Evolutionary conservation across 2,113 vertebrate genomes (phyloP).

Genomic region (Xiphias gladius): DNA sequence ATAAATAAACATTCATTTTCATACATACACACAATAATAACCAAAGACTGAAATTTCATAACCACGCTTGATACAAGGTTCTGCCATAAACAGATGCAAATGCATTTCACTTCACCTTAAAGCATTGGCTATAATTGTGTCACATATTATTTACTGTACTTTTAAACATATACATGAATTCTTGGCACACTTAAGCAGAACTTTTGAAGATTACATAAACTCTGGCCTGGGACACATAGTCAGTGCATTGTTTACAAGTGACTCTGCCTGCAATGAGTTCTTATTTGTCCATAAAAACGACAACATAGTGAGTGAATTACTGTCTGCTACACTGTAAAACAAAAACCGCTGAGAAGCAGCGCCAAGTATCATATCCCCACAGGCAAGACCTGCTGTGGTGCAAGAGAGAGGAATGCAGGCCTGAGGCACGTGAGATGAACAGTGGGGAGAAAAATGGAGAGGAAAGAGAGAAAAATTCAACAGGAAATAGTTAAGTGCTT

Average conservation of each 20-base stretch:
- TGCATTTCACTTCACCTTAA: not conserved
- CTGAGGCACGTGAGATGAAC: constrained; percentile 51
- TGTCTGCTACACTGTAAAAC: constrained; percentile 40
- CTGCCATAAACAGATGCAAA: not conserved
- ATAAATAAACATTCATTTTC: not conserved
- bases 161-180: not conserved
- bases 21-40: not conserved
- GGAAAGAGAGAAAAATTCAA: constrained; percentile 57
- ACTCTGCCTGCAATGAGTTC: constrained; percentile 1
- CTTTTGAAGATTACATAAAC: not conserved
- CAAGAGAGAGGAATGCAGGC: constrained; percentile 29
- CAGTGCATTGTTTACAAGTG: constrained; percentile 19
- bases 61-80: not conserved
- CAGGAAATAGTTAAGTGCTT: constrained; percentile 69
- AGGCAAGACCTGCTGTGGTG: constrained; percentile 41
- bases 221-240: not conserved
- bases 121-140: not conserved
- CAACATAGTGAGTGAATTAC: constrained; percentile 22
- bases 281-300: constrained; percentile 44
- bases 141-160: not conserved
- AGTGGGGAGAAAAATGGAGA: constrained; percentile 35
- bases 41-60: not conserved
- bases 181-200: constrained; percentile 13
- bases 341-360: constrained; percentile 10
- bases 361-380: constrained; percentile 37